phyloP scores from a whole-genome alignment of 2,888 invertebrate species.

The Prionchulus punctatus region DNA sequence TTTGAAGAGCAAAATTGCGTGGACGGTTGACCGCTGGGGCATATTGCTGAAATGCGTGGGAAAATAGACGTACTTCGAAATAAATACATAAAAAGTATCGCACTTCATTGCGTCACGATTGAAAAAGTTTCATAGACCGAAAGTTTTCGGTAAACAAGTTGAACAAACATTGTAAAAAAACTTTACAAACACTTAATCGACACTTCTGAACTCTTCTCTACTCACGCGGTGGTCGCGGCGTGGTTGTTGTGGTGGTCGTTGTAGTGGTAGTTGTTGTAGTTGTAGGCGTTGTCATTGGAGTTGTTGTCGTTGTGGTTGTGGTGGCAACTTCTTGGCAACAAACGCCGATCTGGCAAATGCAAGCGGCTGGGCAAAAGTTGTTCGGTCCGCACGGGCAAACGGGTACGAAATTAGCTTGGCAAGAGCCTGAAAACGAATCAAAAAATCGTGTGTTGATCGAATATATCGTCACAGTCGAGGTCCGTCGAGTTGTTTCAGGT shows the following conservation, averaged over 20 bases:
- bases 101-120: no score
- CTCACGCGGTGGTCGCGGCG: background rate
- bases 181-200: no score
- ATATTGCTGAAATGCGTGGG: constrained; percentile 18
- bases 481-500: no score
- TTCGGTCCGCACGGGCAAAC: constrained; percentile 7
- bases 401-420: background rate
- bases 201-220: no score
- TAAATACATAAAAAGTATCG: no score
- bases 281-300: background rate
- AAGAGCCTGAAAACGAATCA: no score
- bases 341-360: background rate
- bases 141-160: no score
- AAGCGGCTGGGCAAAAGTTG: constrained; percentile 5
- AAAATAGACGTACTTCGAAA: no score
- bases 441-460: no score
- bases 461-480: no score
- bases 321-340: constrained; percentile 10
- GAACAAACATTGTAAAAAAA: no score
- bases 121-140: no score
- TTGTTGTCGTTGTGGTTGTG: background rate
- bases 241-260: background rate
- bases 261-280: background rate
- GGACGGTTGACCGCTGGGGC: constrained; percentile 26
- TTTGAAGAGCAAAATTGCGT: constrained; percentile 21